A percentile compares a stretch with the other conserved stretches of the same genome.
phyloP scores from a whole-genome alignment of 2,113 vertebrate species.

The Probosciger aterrimus region DNA sequence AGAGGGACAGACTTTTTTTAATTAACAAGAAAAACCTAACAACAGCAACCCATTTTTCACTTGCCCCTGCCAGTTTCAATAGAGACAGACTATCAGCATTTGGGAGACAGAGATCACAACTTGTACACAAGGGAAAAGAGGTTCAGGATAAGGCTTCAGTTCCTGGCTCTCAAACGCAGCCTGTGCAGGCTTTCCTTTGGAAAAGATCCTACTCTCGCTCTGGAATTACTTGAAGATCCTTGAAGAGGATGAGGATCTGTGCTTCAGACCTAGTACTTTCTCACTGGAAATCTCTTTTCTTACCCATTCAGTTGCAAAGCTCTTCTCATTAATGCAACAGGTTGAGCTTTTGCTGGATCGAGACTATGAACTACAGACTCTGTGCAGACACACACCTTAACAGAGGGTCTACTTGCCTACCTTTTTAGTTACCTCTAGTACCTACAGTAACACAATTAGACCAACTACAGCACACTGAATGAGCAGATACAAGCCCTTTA shows the following conservation, averaged over 20 bases:
- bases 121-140: background rate
- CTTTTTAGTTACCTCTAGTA: background rate
- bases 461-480: background rate
- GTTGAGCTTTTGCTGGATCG: background rate
- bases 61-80: background rate
- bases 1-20: background rate
- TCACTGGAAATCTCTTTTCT: background rate
- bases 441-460: background rate
- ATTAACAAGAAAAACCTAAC: background rate
- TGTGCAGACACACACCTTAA: background rate
- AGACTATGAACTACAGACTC: background rate
- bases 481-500: background rate
- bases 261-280: background rate
- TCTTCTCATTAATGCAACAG: background rate
- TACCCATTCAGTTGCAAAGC: background rate
- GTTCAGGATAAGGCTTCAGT: background rate
- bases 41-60: background rate
- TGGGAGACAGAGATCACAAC: background rate
- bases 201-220: background rate
- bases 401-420: background rate
- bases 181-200: fast-evolving
- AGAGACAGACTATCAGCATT: background rate
- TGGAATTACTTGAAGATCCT: background rate
- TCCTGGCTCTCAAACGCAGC: background rate
- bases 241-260: background rate